Evolutionary conservation across 2,797 vertebrate genomes (phyloP).

Genomic region (Pempheris klunzingeri): DNA sequence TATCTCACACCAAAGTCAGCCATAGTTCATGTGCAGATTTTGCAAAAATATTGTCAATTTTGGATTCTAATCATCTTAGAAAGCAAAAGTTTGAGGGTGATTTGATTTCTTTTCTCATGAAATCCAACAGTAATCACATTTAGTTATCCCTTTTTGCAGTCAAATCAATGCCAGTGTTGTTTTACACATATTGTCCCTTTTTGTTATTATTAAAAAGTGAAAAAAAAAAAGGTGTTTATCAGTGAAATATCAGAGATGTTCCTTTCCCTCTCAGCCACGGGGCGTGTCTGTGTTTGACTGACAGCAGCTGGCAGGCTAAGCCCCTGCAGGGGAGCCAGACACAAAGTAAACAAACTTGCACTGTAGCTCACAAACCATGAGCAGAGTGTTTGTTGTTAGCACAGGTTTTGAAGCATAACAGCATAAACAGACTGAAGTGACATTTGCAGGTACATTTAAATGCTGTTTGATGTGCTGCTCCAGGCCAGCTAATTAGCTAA

Average conservation of each 20-base stretch:
- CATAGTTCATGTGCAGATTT: constrained; percentile 9
- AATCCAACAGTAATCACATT: background rate
- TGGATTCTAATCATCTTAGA: background rate
- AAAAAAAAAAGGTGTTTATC: background rate
- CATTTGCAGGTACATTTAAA: background rate
- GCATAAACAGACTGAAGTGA: background rate
- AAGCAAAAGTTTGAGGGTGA: background rate
- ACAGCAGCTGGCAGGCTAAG: constrained; percentile 21
- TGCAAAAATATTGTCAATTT: constrained; percentile 1
- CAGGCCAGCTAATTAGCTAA: background rate
- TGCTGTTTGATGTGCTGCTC: constrained; percentile 1
- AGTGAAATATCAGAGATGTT: background rate
- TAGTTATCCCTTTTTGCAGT: background rate
- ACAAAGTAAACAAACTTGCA: background rate
- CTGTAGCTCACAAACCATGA: background rate
- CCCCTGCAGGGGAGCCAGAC: background rate
- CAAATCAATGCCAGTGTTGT: background rate
- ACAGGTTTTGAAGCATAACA: background rate
- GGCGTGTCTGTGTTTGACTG: constrained; percentile 1
- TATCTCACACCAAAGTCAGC: constrained; percentile 38
- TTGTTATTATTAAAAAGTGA: background rate
- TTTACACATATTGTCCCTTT: background rate
- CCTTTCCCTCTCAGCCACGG: background rate
- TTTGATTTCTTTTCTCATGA: background rate
- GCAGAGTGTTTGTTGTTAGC: background rate